Evolutionary conservation across 2,113 vertebrate species (phyloP), one percentile per base, ranked within the genome.

Genomic region (Grantiella picta): DNA sequence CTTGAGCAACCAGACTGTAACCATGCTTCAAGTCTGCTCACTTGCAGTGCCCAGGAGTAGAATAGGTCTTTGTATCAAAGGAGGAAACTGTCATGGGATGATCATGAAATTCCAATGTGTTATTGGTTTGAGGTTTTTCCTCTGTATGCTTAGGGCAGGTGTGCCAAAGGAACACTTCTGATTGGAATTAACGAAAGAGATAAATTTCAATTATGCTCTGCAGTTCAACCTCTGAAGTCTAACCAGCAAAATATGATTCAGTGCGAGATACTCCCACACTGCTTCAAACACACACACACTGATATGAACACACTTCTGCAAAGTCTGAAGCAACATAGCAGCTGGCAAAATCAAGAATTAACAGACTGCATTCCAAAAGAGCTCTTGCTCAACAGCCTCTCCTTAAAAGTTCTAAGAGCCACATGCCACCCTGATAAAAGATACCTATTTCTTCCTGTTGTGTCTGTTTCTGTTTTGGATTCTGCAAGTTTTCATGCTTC

Each of bases 271-370:
- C 79, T 92, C 90, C 75, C 71, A 80, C 79, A 59, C 50, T 68
- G 25, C 61, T 91, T 87, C 68, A 91, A 89, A 88, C 20, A 36
- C 0, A 2, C 38, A 91, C 80, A 86, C 3, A 4, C 53, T 61
- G 80, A 54, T 79, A 68, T 18, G 53, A 86, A 91, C 84, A 65
- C 47, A 89, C 60, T 95, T 93, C 69, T 90, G 90, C 57, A 53
- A 86, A 93, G 64, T 71, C 88, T 96, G 80, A 86, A 80, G 80
- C 72, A 90, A 86, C 56, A 65, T 2, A 92, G 69, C 71, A 95
- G 94, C 70, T 88, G 52, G 72, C 40, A 93, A 94, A 90, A 91
- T 63, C 68, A 75, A 89, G 89, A 83, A 83, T 90, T 90, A 90
- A 86, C 38, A 79, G 53, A 53, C 89, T 52, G 27, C 91, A 92